phyloP scores from a whole-genome alignment of 2,797 vertebrate species.

The Odontamblyopus lacepedii region DNA sequence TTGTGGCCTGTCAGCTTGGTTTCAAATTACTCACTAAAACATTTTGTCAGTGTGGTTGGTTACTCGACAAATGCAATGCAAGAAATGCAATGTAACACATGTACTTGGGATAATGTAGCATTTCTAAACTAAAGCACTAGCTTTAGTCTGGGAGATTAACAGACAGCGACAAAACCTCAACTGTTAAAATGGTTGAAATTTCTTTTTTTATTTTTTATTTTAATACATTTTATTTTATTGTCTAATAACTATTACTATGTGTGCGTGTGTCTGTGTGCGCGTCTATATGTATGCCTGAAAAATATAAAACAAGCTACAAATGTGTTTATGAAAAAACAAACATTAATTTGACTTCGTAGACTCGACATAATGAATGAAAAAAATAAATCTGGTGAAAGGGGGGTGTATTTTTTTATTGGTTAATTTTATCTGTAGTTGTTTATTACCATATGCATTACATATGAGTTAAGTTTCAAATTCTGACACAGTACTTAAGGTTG shows the following conservation, averaged over 20 bases:
- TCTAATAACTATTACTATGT: not conserved
- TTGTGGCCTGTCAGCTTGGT: slow-evolving; percentile 24
- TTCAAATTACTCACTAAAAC: slow-evolving; percentile 15
- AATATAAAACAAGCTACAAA: not conserved
- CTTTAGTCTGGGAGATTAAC: not conserved
- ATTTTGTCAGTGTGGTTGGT: slow-evolving; percentile 15
- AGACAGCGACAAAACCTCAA: slow-evolving; percentile 1
- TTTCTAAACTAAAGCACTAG: not conserved
- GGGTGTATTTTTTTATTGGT: not conserved
- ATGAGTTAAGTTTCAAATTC: not conserved
- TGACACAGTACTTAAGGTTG: not conserved
- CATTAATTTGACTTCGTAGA: not conserved
- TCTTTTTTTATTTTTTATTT: not conserved
- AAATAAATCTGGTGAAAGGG: not conserved
- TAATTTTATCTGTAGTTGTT: not conserved
- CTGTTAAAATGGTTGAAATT: not conserved
- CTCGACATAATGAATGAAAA: not conserved
- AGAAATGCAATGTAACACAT: slow-evolving; percentile 1
- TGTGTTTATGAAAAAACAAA: not conserved
- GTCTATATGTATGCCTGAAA: not conserved
- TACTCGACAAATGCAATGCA: slow-evolving; percentile 9
- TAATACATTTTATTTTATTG: not conserved
- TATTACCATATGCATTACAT: not conserved
- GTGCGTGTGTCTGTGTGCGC: not conserved
- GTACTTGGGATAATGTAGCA: slow-evolving; percentile 6